These are phyloP conservation scores for Anthoscopus minutus DNA, from an alignment of 2,113 vertebrate genomes.

Conservation along the genomic window DNA sequence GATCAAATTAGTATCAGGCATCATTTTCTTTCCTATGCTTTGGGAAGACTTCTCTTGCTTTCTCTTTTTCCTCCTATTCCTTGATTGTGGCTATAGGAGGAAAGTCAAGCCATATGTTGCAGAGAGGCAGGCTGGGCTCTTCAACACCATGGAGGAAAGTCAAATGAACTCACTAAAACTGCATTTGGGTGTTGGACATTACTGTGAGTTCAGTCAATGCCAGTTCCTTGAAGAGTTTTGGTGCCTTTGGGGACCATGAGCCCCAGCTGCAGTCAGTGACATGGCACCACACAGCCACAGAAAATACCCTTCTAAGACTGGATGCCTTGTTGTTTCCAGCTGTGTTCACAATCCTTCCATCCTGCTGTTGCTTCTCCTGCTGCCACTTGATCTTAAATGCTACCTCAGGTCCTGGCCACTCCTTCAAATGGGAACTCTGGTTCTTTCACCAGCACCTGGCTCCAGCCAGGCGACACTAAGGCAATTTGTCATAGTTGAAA, in stretches of 20 bases:
- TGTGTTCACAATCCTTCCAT: not conserved
- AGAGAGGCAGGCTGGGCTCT: not conserved
- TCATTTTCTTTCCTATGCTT: not conserved
- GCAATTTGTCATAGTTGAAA: not conserved
- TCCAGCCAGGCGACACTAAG: not conserved
- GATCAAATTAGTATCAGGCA: not conserved
- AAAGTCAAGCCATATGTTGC: not conserved
- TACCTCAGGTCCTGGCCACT: not conserved
- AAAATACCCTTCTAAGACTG: not conserved
- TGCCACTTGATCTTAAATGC: not conserved
- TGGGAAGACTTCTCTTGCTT: not conserved
- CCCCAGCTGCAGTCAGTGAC: not conserved
- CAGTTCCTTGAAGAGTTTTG: not conserved
- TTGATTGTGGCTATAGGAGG: not conserved
- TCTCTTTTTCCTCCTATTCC: constrained; percentile 24
- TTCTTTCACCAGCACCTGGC: not conserved
- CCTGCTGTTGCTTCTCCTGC: not conserved
- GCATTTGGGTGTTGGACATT: not conserved
- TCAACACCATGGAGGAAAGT: not conserved
- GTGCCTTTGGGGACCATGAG: not conserved
- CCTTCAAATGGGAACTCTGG: not conserved
- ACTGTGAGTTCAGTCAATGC: not conserved
- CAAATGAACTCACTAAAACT: not conserved
- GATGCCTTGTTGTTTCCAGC: not conserved
- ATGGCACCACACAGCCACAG: not conserved